Conservation (phyloP, 2,113 vertebrate species). For the Xiphorhynchus elegans region DNA sequence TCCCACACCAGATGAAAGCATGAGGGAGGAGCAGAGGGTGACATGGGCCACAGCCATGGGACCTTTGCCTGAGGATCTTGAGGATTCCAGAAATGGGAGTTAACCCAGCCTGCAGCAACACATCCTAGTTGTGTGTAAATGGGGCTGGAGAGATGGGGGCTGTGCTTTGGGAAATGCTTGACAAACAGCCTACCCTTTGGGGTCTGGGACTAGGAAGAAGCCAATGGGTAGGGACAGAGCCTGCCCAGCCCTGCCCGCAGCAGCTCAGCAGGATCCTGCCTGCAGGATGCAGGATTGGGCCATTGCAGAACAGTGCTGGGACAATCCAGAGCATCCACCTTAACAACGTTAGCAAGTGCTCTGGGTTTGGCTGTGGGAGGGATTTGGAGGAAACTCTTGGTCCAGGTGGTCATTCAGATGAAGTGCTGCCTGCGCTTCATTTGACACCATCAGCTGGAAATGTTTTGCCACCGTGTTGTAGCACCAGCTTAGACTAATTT, state of each 20-base stretch:
- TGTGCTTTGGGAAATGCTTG: not conserved
- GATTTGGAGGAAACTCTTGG: not conserved
- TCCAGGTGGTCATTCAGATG: not conserved
- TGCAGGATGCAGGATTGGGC: not conserved
- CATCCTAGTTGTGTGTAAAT: accelerated
- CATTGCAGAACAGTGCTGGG: accelerated
- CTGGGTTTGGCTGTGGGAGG: not conserved
- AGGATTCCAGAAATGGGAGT: not conserved
- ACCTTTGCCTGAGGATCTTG: not conserved
- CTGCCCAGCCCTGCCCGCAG: not conserved
- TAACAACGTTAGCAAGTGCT: accelerated
- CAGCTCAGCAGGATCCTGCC: not conserved
- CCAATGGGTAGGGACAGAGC: not conserved
- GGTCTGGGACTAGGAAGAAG: not conserved
- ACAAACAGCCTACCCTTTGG: not conserved
- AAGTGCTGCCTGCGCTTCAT: not conserved
- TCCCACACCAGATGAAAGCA: not conserved
- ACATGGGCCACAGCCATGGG: accelerated
- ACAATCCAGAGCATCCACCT: not conserved
- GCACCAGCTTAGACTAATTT: not conserved
- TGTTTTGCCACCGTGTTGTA: not conserved
- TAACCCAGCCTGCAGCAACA: not conserved
- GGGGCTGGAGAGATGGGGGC: not conserved
- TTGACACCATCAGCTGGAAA: not conserved
- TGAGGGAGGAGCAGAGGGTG: not conserved